These are phyloP conservation scores for Pteropus alecto DNA, from an alignment of 2,113 vertebrate species.

Conservation along the genomic window DNA sequence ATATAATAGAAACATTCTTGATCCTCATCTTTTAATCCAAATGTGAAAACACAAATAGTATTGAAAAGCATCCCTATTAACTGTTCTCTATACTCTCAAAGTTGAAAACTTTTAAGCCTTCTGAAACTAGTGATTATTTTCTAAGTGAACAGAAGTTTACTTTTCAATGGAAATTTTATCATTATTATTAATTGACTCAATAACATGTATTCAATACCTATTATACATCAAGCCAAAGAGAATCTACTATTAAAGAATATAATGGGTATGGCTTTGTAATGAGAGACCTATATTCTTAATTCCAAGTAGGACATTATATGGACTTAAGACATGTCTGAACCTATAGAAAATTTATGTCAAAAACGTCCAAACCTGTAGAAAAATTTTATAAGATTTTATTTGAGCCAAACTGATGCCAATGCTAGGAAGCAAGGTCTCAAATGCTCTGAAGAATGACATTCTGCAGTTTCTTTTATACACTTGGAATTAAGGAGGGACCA, in stretches of 20 bases:
- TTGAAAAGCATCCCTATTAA: background rate
- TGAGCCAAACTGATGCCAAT: background rate
- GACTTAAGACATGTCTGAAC: background rate
- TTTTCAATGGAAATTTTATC: slow-evolving; percentile 2
- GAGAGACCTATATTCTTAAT: background rate
- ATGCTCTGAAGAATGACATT: background rate
- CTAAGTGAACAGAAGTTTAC: slow-evolving; percentile 23
- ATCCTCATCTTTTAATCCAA: background rate
- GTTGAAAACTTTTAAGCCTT: background rate
- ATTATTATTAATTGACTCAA: background rate
- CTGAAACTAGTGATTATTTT: background rate
- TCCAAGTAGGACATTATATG: background rate
- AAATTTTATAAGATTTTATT: background rate
- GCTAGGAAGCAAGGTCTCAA: background rate
- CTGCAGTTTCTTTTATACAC: background rate
- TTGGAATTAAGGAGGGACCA: background rate
- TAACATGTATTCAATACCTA: background rate
- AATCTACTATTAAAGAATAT: background rate
- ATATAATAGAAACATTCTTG: background rate
- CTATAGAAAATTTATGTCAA: background rate
- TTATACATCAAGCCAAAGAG: background rate
- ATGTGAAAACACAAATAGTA: background rate
- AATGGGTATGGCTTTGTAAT: background rate
- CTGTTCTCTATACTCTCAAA: background rate
- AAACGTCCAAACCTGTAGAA: background rate